A percentile compares a stretch with the other conserved stretches of the same genome.
Evolutionary conservation across 2,888 invertebrate genomes (phyloP).

Genomic region (Anorthoa munda): DNA sequence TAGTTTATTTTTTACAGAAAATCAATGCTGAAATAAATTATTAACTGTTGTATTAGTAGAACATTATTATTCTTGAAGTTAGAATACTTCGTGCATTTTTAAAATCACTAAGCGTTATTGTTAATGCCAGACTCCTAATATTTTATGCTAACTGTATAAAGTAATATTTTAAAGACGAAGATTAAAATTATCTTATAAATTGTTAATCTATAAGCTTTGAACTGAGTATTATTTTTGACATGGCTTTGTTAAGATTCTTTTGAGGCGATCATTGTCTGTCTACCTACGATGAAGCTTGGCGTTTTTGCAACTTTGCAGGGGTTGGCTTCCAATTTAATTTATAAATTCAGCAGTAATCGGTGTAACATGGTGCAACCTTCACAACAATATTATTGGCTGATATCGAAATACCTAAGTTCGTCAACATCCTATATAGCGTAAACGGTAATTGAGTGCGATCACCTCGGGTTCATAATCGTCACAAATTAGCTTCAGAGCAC

Average conservation of each 20-base stretch:
- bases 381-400: background rate
- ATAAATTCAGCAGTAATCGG: background rate
- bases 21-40: background rate
- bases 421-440: background rate
- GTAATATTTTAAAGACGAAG: background rate
- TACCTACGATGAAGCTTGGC: background rate
- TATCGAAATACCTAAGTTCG: too few species aligned
- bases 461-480: too few species aligned
- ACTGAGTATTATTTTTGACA: background rate
- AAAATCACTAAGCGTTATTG: constrained; percentile 1
- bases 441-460: too few species aligned
- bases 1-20: too few species aligned
- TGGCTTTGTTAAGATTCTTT: background rate
- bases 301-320: background rate
- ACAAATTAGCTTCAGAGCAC: too few species aligned
- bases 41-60: background rate
- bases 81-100: constrained; percentile 5
- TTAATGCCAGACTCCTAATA: constrained; percentile 1
- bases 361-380: background rate
- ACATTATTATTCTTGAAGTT: background rate
- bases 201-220: background rate
- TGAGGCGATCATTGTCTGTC: background rate
- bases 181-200: background rate
- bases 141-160: background rate
- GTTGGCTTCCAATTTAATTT: background rate